phyloP scores from a whole-genome alignment of 2,888 invertebrate genomes.

The Lasioglossum figueresi region DNA sequence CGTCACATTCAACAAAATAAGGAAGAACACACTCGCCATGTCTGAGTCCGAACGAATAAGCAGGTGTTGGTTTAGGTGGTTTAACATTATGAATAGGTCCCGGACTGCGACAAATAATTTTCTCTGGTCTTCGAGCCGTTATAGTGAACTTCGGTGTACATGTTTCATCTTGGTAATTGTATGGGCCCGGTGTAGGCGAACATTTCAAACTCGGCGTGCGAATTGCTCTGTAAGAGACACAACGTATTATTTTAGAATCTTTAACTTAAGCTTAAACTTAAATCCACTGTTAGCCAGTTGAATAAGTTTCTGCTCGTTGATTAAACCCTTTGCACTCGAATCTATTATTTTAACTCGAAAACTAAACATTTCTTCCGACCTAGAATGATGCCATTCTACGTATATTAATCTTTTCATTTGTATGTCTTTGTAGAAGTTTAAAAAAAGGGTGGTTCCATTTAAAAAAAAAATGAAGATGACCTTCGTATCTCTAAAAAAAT shows the following conservation, averaged over 20 bases:
- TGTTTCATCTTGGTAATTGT: conserved; percentile 54
- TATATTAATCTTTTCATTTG: no score
- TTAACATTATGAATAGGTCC: conserved; percentile 85
- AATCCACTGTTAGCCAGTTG: no score
- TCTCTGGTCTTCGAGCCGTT: conserved; percentile 81
- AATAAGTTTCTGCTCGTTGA: no score
- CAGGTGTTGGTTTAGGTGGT: conserved; percentile 83
- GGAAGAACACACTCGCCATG: conserved; percentile 86
- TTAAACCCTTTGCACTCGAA: no score
- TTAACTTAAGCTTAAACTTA: not conserved
- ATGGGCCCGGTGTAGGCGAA: conserved; percentile 63
- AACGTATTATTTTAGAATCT: not conserved
- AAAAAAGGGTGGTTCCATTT: no score
- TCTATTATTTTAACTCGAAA: no score
- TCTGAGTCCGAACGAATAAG: conserved; percentile 87
- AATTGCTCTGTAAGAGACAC: conserved; percentile 38
- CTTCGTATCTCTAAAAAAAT: no score
- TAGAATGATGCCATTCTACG: no score
- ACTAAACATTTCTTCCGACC: no score
- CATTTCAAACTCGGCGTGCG: conserved; percentile 19
- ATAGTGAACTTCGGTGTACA: conserved; percentile 84
- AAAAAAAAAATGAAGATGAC: no score
- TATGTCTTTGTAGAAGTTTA: no score
- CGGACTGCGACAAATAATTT: conserved; percentile 83
- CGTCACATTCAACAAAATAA: conserved; percentile 84